Evolutionary conservation across 1,140 invertebrate species (phyloP), one percentile per base, ranked within the genome.

Genomic region (Zaprionus nigranus): DNA sequence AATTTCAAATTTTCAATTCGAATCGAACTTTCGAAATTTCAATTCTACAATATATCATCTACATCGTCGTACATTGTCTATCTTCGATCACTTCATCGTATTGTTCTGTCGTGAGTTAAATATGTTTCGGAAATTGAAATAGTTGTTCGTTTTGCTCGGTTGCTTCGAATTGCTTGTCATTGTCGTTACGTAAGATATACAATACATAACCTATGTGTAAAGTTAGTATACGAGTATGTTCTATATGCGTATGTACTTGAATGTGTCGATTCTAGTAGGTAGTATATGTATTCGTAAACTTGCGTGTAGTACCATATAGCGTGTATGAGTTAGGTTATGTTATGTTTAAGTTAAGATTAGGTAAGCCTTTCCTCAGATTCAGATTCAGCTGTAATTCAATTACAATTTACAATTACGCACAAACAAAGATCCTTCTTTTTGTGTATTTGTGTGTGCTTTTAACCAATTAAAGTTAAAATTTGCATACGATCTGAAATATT

Each of bases 161-260:
- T 79, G 78, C 78, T 84, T 84, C 81, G 81, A 91, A 88, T 91
- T 88, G 83, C 83, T 91, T 91, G 67, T 91, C 81, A 83, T 84
- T 91, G 79, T 81, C 75, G 63, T 86, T 82, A 81, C 76, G 63
- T 78, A 78, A 86, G 77, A 80, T 90, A 86, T 86, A 88, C 65
- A 68, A 86, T 86, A 88, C 62, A 68, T 78, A 46, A 65, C 49
- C 17, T 76, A 65, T 58, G 13, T 70, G n/a, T 64, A 36, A 51
- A 64, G 56, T 67, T 74, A 79, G 81, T 75, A 57, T 73, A 74
- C 80, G 66, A 62, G 66, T 63, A 75, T 70, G 66, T 49, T 72
- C 38, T 70, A 82, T 74, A 87, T 87, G 58, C 76, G 61, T 56
- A 51, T 81, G 65, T 76, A 71, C 71, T 49, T 46, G n/a, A 46